Base-by-base conservation (phyloP, 1,140 invertebrate species). In the Drosophila eugracilis region DNA sequence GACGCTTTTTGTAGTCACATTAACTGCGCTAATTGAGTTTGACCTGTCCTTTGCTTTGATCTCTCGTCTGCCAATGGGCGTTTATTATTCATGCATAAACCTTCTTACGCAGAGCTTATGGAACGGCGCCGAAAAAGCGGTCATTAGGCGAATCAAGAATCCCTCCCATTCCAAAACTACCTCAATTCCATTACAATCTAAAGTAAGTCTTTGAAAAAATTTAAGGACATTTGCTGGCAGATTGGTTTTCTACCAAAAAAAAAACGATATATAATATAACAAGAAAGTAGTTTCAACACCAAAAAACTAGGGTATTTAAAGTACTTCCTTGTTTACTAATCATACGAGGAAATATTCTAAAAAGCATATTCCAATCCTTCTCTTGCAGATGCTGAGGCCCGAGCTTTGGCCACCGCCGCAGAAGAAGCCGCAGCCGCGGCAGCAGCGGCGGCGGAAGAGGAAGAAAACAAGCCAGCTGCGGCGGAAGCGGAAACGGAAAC, bases 401-500 rank as follows among this genome's bases (percentile, higher is more conserved):
- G 83, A 3, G 83, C 83, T 10, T 28, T 88, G 71, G 78, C 70
- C 52, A 76, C 83, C 21, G 83, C 83, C n/a, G 83, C 79, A 37
- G 85, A 85, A 17, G 77, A 75, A 49, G 65, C 76, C 3, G 84
- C 80, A 32, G 55, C 70, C 30, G 60, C 65, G 5, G 75, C 71
- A 19, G 17, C 60, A 19, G 39, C 52, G 6, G 53, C 52, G 12
- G 69, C 53, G 21, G 77, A 66, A 12, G 49, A 45, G 9, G 73
- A 28, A 7, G 73, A 62, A 6, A 53, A 53, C 7, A 72, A 65
- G 30, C 36, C 59, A n/a, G n/a, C n/a, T n/a, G n/a, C n/a, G n/a
- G n/a, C n/a, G 26, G 22, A 39, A n/a, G 73, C 50, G 39, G 78
- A 75, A 83, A 47, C 71, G 41, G 78, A 75, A 69, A 1, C 65